Conservation (phyloP, 2,888 invertebrate species). For the Ophion obscuratus region DNA sequence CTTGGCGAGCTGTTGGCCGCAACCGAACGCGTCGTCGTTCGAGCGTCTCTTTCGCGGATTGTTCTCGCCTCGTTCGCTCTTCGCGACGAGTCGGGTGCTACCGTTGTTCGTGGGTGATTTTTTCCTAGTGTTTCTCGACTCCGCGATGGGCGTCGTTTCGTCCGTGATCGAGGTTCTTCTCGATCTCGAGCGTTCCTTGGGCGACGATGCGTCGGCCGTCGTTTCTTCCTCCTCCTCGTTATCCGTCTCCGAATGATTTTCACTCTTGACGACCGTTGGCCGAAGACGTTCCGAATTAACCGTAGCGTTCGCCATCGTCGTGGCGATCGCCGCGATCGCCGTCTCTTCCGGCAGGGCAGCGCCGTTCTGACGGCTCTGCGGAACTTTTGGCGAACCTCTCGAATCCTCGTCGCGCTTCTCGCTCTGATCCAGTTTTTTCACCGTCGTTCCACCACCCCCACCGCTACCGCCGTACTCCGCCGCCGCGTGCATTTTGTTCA, state of each 20-base stretch:
- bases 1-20: conserved; percentile 73
- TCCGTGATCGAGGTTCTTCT: conserved; percentile 50
- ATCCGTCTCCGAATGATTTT: conserved; percentile 67
- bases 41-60: conserved; percentile 71
- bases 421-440: conserved; percentile 77
- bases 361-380: conserved; percentile 81
- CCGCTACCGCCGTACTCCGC: conserved; percentile 86
- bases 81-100: conserved; percentile 57
- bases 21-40: conserved; percentile 73
- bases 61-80: conserved; percentile 48
- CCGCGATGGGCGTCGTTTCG: conserved; percentile 56
- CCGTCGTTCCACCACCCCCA: conserved; percentile 84
- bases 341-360: conserved; percentile 81
- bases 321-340: conserved; percentile 73
- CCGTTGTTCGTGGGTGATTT: conserved; percentile 56
- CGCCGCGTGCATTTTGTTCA: conserved; percentile 87
- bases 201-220: background rate
- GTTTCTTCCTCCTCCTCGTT: conserved; percentile 65
- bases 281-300: conserved; percentile 43
- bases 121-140: conserved; percentile 75
- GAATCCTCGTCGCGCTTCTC: conserved; percentile 77
- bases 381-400: conserved; percentile 78
- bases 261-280: conserved; percentile 65
- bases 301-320: conserved; percentile 40
- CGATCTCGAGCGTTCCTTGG: conserved; percentile 47